Base-by-base conservation (phyloP, 2,797 vertebrate genomes). In the Enoplosus armatus region DNA sequence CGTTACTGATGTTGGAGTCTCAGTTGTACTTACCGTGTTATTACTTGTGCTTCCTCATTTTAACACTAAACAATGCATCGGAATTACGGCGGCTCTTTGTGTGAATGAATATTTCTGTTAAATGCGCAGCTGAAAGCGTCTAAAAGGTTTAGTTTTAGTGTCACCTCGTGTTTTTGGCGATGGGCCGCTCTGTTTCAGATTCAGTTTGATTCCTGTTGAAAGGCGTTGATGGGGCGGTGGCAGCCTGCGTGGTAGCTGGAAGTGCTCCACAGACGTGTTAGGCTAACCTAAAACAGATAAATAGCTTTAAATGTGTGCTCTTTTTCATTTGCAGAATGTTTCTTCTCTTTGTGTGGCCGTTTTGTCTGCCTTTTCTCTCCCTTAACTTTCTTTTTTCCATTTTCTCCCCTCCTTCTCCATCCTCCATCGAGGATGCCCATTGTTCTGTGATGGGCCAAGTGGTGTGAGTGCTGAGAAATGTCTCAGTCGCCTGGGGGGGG, bases 211-310 rank as follows among this genome's bases (percentile, higher is more conserved):
- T 70, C 24, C 75, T 27, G 59, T 60, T 74, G 60, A 66, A 60
- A 59, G 69, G 73, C 78, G 54, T n/a, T 71, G 93, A 75, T 82
- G 92, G 94, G 95, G 95, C 94, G 94, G 95, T 93, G 94, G 92
- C 94, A 85, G 85, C 37, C 82, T 75, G 79, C 75, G 12, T 68
- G 84, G 53, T 65, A 50, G 54, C 80, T 84, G 60, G 54, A 78
- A 79, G 82, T 72, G 80, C 85, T 80, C 82, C 31, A 15, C 85
- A 72, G 61, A 87, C 75, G 62, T 45, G 51, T 59, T 53, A 43
- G 61, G 41, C 27, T 50, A 8, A 53, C 22, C 24, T 4, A 24
- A 63, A 69, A 26, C 51, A 29, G 5, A 64, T 16, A 1, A 16
- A 47, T 11, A 1, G 4, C 27, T 65, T 47, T n/a, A 24, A n/a